Percentiles rank a stretch among this genome's conserved stretches.
Conservation (phyloP, 2,888 invertebrate species). For the Drosophila rubida region DNA sequence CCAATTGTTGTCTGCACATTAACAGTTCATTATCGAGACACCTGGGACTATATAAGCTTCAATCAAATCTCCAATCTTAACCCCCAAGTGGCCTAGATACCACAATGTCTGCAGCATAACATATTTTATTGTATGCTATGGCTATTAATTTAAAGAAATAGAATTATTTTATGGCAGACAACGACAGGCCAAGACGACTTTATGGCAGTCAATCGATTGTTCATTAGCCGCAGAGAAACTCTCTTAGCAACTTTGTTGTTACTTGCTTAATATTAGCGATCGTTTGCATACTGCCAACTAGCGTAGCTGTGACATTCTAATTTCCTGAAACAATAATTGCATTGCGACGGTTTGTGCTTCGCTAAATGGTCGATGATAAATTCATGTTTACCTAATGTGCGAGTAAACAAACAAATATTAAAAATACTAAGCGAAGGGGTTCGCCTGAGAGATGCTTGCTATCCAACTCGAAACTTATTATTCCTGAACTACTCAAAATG, state of each 20-base stretch:
- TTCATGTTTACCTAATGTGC: not conserved
- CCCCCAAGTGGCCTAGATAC: constrained; percentile 63
- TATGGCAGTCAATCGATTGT: constrained; percentile 47
- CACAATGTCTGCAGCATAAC: constrained; percentile 5
- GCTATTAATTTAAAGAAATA: constrained; percentile 44
- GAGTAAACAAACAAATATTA: not conserved
- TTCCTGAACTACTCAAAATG: too few species aligned
- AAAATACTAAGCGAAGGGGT: not conserved
- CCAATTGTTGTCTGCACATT: constrained; percentile 61
- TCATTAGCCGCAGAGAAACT: constrained; percentile 17
- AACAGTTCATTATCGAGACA: constrained; percentile 43
- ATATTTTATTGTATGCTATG: constrained; percentile 59
- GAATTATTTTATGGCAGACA: constrained; percentile 54
- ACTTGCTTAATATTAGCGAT: not conserved
- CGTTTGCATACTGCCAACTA: not conserved
- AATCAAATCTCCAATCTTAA: constrained; percentile 37
- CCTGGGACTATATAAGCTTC: constrained; percentile 23
- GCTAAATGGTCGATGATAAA: not conserved
- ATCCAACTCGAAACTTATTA: too few species aligned
- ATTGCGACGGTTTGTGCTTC: not conserved
- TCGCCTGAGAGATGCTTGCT: too few species aligned
- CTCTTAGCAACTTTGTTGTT: constrained; percentile 27
- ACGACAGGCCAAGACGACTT: constrained; percentile 27
- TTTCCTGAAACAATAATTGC: not conserved
- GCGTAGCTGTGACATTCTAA: not conserved